Base-by-base conservation (phyloP, 2,113 vertebrate genomes). In the Muscicapa adusta region DNA sequence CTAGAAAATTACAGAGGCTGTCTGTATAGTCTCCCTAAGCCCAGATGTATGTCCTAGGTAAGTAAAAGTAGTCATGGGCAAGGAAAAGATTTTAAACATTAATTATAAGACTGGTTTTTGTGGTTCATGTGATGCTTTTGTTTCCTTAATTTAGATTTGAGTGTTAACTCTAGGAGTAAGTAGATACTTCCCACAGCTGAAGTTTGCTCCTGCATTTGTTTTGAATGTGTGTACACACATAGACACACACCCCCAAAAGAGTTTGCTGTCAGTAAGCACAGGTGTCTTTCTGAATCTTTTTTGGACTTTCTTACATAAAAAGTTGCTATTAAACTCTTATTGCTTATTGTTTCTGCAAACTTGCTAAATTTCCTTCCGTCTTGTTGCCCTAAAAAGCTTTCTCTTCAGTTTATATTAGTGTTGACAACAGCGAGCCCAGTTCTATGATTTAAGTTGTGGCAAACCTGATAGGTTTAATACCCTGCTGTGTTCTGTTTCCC, bases 71-170 rank as follows among this genome's bases (percentile, higher is more conserved):
- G 40, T 88, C 4, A 1, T 5, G 4, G 48, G 34, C n/a, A 50
- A 34, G 26, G 31, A 40, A 56, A n/a, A 16, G 7, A 4, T 31
- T 62, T 36, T 48, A 42, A 67, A 40, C 6, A 0, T n/a, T 84
- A 79, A 91, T 94, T 83, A 18, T 8, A 71, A 70, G 34, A 18
- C 29, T 85, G 82, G 31, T 19, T 84, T 84, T 36, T 67, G 63
- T 94, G 75, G 28, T 91, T 91, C 63, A 48, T n/a, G 15, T 14
- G 33, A 66, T 88, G 60, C 56, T 74, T 76, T 67, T 74, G 45
- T 94, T 95, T 83, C 80, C 48, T 53, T 20, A 71, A 40, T 54
- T 38, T 56, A 26, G 48, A 76, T 92, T 80, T 40, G 48, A 85
- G 91, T 74, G 61, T 87, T 94, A 53, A 47, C 48, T 73, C 15